Base-by-base conservation (phyloP, 1,140 invertebrate species). In the Drosophila aff. region DNA sequence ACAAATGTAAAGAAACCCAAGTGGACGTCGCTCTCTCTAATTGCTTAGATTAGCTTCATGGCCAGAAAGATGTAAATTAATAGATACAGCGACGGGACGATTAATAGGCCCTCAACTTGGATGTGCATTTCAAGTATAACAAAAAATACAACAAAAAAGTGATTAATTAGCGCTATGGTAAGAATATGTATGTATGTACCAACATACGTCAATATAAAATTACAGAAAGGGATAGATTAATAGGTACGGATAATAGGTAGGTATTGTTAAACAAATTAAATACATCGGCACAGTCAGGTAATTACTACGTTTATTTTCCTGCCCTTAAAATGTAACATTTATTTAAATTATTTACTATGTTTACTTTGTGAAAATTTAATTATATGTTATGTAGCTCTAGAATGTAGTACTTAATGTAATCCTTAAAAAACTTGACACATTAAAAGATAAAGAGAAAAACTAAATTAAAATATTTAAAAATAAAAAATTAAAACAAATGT, bases 31-130 rank as follows among this genome's bases (percentile, higher is more conserved):
- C 36, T 26, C 53, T 57, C 53, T 74, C 23, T 61, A 74, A 74
- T 73, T 74, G 67, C 53, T 73, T 61, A 73, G 71, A 74, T 74
- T 73, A 61, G 38, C 44, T 61, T 67, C 71, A 74, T 52, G 71
- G 71, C 18, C 71, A 61, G 65, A 58, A 73, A 74, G 15, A 73
- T 73, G 44, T 52, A 61, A 71, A 71, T 71, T 68, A 68, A 71
- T 71, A 33, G 33, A 15, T 16, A 55, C 67, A 71, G 40, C 26
- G 36, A 15, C 7, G 64, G 41, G 15, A 0, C 44, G 8, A 33
- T 46, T 36, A 21, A 46, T 68, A 46, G 41, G 1, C 5, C 15
- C 21, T 33, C 3, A 18, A 18, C 1, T 61, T 33, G 11, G 11
- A 15, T 60, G 38, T 23, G 8, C 7, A 16, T 41, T 43, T 43